Base-by-base conservation (phyloP, 2,113 vertebrate species). In the Thermophis baileyi region DNA sequence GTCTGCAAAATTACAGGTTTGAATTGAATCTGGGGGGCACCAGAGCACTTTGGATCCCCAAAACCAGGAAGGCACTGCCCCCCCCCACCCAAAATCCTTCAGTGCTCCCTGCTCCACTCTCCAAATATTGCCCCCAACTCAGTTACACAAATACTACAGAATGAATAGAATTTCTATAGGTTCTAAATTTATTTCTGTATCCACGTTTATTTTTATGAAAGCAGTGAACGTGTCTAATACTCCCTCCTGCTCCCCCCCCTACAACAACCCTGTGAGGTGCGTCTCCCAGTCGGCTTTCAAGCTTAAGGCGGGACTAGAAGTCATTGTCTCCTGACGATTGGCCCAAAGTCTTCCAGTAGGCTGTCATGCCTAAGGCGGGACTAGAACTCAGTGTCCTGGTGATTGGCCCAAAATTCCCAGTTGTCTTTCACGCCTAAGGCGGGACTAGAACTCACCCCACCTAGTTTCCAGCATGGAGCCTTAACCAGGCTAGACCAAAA, bases 1-100 rank as follows among this genome's bases (percentile, higher is more conserved):
- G 97, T 96, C 99, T 99, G 96, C 1, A 86, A 53, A 93, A 54
- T 91, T 53, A 92, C 90, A 22, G 9, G n/a, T 69, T 69, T 20
- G 12, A 1, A n/a, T 3, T 91, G 85, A 47, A 50, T 46, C 30
- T 30, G 6, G 25, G 14, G 1, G 2, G 0, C 20, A 6, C 6
- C 30, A 8, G 3, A 87, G 4, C 24, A 14, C 16, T 18, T 20
- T 22, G 74, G 74, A 22, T 1, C 3, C 18, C 18, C 16, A 8
- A 81, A 81, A 24, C 30, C 11, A 69, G 60, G 30, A 25, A 60
- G 8, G 57, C 9, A 2, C 30, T 69, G 30, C 30, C 27, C 63
- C 63, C 60, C 25, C 30, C 30, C 30, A n/a, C n/a, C n/a, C 3
- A 0, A 60, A 27, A 27, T 16, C 63, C 12, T n/a, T n/a, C 63